Base-by-base conservation (phyloP, 1,140 invertebrate species). In the Papilio glaucus region DNA sequence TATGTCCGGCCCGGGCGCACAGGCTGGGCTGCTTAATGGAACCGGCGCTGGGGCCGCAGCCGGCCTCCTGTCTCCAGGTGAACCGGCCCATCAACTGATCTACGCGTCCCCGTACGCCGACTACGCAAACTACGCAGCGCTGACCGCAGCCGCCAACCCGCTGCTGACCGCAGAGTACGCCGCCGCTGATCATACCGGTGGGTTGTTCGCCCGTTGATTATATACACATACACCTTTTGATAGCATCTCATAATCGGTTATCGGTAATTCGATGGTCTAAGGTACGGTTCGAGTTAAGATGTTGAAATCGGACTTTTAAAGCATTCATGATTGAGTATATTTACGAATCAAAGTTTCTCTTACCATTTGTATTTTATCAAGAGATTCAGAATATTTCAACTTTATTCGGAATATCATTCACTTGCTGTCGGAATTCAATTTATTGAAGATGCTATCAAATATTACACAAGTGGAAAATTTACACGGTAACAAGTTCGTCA, bases 161-260 rank as follows among this genome's bases (percentile, higher is more conserved):
- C 94, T 98, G 78, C 95, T 98, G 82, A 96, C 97, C 81, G 92
- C 91, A 13, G 97, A 97, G 88, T 98, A 98, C 94, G 95, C 97
- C 80, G 94, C 95, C 84, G 95, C 95, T 72, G 97, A 98, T 94
- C 97, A 98, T 95, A 96, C 97, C 95, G 97, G 97, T 98, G 97
- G 97, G 97, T 98, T 97, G 93, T 97, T 97, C 95, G 96, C 96
- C 95, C 96, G 96, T 93, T 95, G 91, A 95, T 84, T 77, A 49
- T 57, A 60, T 10, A 74, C 75, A 79, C 72, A 60, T 10, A 74
- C 75, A 79, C 72, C 74, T 77, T 88, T 89, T 85, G 83, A 83
- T 87, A 86, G 85, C 82, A 80, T 78, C 74, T 78, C 65, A 15
- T 49, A 21, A 49, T n/a, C 45, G 13, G 18, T 21, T 53, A 33